phyloP scores from a whole-genome alignment of 2,113 vertebrate species.

The Lanius ludovicianus region DNA sequence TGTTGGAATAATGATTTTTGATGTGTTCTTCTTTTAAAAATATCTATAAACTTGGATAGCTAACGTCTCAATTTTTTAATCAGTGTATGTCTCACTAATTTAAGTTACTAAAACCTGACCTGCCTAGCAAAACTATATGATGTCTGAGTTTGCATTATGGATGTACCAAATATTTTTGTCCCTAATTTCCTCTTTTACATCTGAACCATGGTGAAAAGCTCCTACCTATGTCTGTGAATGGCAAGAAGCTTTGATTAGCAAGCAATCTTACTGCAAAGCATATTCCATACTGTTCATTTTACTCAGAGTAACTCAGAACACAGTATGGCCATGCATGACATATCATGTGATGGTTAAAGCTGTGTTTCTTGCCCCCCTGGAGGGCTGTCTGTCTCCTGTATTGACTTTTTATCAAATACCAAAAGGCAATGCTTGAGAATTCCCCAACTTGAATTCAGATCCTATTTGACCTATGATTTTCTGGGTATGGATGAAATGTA shows the following conservation, averaged over 20 bases:
- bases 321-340: not conserved
- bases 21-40: not conserved
- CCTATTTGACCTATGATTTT: not conserved
- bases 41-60: not conserved
- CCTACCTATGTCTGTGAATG: not conserved
- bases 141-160: not conserved
- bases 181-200: not conserved
- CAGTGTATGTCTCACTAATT: not conserved
- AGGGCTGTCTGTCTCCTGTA: not conserved
- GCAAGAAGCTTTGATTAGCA: not conserved
- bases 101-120: not conserved
- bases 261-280: not conserved
- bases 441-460: not conserved
- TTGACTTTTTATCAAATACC: not conserved
- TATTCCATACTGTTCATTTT: conserved; percentile 9
- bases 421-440: not conserved
- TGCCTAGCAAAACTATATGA: not conserved
- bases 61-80: conserved; percentile 3
- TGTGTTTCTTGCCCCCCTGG: not conserved
- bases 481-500: not conserved
- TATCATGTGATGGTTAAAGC: not conserved
- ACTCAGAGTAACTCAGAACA: not conserved
- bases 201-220: not conserved
- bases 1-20: not conserved
- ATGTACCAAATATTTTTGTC: not conserved